Conservation (phyloP, 2,888 invertebrate species). For the Cyaniris semiargus region DNA sequence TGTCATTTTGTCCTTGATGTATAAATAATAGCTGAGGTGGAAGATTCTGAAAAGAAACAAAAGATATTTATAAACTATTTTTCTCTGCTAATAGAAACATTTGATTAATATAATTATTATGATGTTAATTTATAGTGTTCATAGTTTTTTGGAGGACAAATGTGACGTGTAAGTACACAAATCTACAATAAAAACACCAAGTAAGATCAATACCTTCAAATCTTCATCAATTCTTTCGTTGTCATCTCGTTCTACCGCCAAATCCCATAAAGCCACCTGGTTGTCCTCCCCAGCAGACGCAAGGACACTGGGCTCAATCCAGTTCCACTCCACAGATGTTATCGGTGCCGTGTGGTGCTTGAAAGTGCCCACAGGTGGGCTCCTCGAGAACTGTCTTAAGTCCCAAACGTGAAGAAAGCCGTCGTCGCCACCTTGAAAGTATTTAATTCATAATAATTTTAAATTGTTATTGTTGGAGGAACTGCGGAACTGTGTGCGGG, state of each 20-base stretch:
- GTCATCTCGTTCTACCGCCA: slow-evolving; percentile 92
- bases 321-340: slow-evolving; percentile 98
- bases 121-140: neutral
- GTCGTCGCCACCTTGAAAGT: slow-evolving; percentile 93
- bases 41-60: slow-evolving; percentile 81
- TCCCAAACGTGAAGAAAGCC: slow-evolving; percentile 98
- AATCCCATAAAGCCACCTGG: slow-evolving; percentile 98
- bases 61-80: neutral
- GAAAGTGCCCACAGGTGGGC: slow-evolving; percentile 93
- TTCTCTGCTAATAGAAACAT: neutral
- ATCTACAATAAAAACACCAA: slow-evolving; percentile 14
- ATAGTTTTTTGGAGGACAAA: too few relatives aligned
- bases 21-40: slow-evolving; percentile 98
- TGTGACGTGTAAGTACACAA: too few relatives aligned
- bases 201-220: slow-evolving; percentile 56
- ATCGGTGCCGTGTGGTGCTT: slow-evolving; percentile 97
- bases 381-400: slow-evolving; percentile 88
- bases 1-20: slow-evolving; percentile 98
- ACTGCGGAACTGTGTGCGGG: too few relatives aligned
- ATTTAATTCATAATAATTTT: neutral
- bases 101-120: neutral
- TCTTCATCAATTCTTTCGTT: slow-evolving; percentile 80
- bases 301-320: slow-evolving; percentile 94
- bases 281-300: slow-evolving; percentile 96
- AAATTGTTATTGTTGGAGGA: too few relatives aligned